Percentiles rank a stretch among this genome's conserved stretches.
phyloP scores from a whole-genome alignment of 2,797 vertebrate genomes.

The Tapera naevia region DNA sequence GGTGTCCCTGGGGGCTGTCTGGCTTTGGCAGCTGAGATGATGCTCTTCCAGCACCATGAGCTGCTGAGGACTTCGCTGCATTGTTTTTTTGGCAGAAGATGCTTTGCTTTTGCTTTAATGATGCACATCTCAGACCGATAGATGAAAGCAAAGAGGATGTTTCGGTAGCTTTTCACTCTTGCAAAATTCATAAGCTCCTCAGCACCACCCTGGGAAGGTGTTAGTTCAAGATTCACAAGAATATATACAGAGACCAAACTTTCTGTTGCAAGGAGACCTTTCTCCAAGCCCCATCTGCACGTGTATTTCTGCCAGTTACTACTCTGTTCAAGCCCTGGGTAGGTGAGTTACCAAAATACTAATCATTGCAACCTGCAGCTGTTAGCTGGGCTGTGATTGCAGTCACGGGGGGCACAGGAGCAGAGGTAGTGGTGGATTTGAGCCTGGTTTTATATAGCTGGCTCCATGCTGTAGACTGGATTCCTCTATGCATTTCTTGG shows the following conservation, averaged over 20 bases:
- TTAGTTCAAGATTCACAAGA: background rate
- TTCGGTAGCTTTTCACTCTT: slow-evolving; percentile 45
- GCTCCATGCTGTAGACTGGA: background rate
- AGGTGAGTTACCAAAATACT: background rate
- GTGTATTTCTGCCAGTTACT: background rate
- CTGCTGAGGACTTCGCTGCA: background rate
- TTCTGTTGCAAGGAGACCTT: background rate
- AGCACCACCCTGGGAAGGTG: slow-evolving; percentile 28
- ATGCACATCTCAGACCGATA: slow-evolving; percentile 14
- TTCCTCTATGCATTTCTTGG: background rate
- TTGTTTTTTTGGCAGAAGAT: background rate
- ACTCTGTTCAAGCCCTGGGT: background rate
- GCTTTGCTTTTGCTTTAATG: slow-evolving; percentile 31
- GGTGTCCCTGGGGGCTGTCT: background rate
- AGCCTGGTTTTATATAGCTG: background rate
- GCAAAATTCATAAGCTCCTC: slow-evolving; percentile 46
- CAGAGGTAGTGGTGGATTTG: background rate
- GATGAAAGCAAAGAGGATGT: slow-evolving; percentile 54
- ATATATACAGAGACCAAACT: background rate
- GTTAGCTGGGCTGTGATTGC: background rate
- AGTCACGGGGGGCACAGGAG: background rate
- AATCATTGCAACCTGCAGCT: background rate
- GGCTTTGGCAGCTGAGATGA: background rate
- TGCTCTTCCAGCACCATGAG: background rate
- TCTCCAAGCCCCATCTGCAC: background rate